Base-by-base conservation (phyloP, 2,113 vertebrate species). In the Tragelaphus imberbis region DNA sequence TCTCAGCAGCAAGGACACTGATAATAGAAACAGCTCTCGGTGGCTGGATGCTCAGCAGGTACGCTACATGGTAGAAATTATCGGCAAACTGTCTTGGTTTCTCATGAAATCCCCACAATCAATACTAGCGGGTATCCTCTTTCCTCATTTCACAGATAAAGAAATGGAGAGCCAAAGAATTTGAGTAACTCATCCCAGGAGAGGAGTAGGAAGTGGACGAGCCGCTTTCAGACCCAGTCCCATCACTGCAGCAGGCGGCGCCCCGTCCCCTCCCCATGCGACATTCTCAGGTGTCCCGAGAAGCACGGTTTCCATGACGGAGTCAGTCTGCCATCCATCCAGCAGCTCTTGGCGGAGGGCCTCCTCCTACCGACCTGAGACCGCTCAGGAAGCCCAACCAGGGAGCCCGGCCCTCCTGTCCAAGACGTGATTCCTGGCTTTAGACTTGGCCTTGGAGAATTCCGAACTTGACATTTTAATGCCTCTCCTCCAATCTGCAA, bases 191-290 rank as follows among this genome's bases (percentile, higher is more conserved):
- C 25, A 12, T 10, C 10, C 79, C 11, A 7, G 51, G 80, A 80
- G 6, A 5, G 6, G 65, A 81, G n/a, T 28, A 5, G 56, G 4
- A 6, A 27, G 25, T 5, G 6, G 7, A 4, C 0, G 10, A 82
- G 44, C 16, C 13, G 0, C 27, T 2, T 53, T 68, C n/a, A 9
- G 28, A 21, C 7, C 0, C 53, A 47, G 47, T 5, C 23, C 27
- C 3, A 8, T 30, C 21, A 0, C 16, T 36, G 58, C n/a, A 51
- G 21, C 14, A 6, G 19, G 10, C 2, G 0, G 1, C 36, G 6
- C 7, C 51, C 21, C 30, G 0, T 4, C 8, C 19, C 5, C 14
- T 23, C 55, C 8, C 0, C 0, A 0, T 0, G 2, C 0, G 0
- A 25, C 6, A 1, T 19, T n/a, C 88, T 27, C 28, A 13, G 75